Percentiles rank a stretch among this genome's conserved stretches.
phyloP scores from a whole-genome alignment of 30 jellyfish, hydroid and myxozoan species.

The Aurelia sp. region DNA sequence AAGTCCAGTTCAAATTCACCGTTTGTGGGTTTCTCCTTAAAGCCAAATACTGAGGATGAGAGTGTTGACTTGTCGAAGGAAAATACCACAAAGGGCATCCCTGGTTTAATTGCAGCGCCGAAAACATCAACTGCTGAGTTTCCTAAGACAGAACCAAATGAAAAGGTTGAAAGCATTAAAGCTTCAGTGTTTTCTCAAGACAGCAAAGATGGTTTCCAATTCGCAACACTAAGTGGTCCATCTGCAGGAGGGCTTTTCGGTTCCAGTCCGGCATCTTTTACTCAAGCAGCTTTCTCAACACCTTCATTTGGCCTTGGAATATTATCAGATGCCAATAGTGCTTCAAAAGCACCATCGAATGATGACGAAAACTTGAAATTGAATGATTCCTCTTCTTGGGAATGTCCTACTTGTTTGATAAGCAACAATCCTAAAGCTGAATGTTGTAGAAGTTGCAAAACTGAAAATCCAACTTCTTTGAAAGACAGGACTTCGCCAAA shows the following conservation, averaged over 20 bases:
- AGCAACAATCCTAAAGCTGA: neutral
- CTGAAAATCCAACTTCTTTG: constrained; percentile 14
- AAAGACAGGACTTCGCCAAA: constrained; percentile 11
- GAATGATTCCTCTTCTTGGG: neutral
- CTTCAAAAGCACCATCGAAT: neutral
- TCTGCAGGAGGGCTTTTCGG: neutral
- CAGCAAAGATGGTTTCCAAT: too few relatives aligned
- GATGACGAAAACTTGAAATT: neutral
- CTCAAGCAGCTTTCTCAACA: constrained; percentile 10
- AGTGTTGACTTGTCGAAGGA: too few relatives aligned
- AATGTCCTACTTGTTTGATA: constrained; percentile 32
- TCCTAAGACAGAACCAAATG: too few relatives aligned
- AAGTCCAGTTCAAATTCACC: too few relatives aligned
- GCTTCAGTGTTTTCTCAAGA: neutral
- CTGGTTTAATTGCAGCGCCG: too few relatives aligned
- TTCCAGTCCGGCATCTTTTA: neutral
- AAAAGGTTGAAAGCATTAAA: too few relatives aligned
- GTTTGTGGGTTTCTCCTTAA: too few relatives aligned
- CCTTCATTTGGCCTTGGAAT: neutral
- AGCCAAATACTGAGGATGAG: too few relatives aligned
- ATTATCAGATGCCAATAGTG: neutral
- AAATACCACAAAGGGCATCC: too few relatives aligned
- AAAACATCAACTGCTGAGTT: too few relatives aligned
- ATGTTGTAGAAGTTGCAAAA: constrained; percentile 10
- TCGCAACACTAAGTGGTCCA: neutral